Evolutionary conservation across 2,888 invertebrate species (phyloP).

Genomic region (Erebia ligea): DNA sequence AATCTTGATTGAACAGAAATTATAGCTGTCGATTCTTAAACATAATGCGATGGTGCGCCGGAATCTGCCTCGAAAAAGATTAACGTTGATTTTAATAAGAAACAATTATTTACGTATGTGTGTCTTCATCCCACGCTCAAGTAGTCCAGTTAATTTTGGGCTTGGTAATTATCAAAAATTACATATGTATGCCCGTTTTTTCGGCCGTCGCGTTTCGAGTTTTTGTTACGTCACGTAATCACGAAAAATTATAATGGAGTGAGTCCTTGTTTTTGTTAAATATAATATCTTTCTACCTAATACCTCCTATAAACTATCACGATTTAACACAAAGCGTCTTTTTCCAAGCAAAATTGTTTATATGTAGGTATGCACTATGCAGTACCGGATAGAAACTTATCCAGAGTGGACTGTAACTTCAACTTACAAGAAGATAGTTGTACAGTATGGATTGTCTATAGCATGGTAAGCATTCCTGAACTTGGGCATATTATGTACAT

Average conservation of each 20-base stretch:
- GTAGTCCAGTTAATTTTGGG: slow-evolving; percentile 72
- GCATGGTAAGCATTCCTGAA: not conserved
- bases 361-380: too few relatives aligned
- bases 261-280: slow-evolving; percentile 22
- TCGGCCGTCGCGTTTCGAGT: slow-evolving; percentile 68
- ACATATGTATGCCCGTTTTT: slow-evolving; percentile 74
- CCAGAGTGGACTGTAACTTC: too few relatives aligned
- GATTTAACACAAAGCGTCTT: not conserved
- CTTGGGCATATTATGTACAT: not conserved
- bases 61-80: slow-evolving; percentile 81
- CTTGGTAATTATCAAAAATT: slow-evolving; percentile 81
- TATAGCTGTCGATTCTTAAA: slow-evolving; percentile 83
- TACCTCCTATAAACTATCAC: slow-evolving; percentile 1
- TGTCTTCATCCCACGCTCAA: slow-evolving; percentile 78
- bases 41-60: slow-evolving; percentile 78
- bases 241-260: slow-evolving; percentile 35
- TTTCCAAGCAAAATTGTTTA: too few relatives aligned
- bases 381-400: too few relatives aligned
- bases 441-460: not conserved
- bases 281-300: not conserved
- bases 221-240: slow-evolving; percentile 55
- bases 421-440: too few relatives aligned
- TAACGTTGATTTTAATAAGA: slow-evolving; percentile 82
- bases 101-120: slow-evolving; percentile 80
- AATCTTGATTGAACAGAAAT: slow-evolving; percentile 84